Evolutionary conservation across 2,888 invertebrate genomes (phyloP).

Genomic region (Laspeyria flexula): DNA sequence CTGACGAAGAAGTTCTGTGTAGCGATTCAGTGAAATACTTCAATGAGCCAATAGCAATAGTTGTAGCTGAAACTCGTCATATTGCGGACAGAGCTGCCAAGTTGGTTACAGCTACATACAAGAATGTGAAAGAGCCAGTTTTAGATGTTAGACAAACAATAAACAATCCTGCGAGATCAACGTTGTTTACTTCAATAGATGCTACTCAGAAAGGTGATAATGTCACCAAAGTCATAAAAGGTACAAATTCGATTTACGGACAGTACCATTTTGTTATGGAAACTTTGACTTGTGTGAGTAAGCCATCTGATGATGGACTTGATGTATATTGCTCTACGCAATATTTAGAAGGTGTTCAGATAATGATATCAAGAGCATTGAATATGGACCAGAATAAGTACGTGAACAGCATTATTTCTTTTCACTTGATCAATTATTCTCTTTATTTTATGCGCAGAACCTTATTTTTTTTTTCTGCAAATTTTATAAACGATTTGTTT

Average conservation of each 20-base stretch:
- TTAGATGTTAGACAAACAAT: conserved; percentile 26
- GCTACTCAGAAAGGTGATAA: conserved; percentile 30
- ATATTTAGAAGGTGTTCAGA: conserved; percentile 85
- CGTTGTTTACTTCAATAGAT: conserved; percentile 6
- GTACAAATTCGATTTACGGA: conserved; percentile 78
- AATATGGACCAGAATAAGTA: conserved; percentile 74
- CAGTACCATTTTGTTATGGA: conserved; percentile 93
- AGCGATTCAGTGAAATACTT: conserved; percentile 51
- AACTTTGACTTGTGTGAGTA: conserved; percentile 86
- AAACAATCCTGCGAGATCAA: conserved; percentile 21
- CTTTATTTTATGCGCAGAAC: no score
- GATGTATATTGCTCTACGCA: conserved; percentile 87
- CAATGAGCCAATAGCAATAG: conserved; percentile 61
- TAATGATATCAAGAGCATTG: conserved; percentile 79
- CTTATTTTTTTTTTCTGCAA: no score
- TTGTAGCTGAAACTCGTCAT: conserved; percentile 85
- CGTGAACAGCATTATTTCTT: neutral
- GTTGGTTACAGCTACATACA: conserved; percentile 83
- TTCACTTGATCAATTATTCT: neutral
- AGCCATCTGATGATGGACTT: conserved; percentile 89
- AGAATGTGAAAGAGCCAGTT: conserved; percentile 49
- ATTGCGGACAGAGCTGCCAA: conserved; percentile 84
- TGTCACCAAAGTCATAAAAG: conserved; percentile 27
- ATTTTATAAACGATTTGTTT: no score
- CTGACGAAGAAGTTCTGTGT: conserved; percentile 64